Base-by-base conservation (phyloP, 2,888 invertebrate species). In the Lasioglossum leucozonium region DNA sequence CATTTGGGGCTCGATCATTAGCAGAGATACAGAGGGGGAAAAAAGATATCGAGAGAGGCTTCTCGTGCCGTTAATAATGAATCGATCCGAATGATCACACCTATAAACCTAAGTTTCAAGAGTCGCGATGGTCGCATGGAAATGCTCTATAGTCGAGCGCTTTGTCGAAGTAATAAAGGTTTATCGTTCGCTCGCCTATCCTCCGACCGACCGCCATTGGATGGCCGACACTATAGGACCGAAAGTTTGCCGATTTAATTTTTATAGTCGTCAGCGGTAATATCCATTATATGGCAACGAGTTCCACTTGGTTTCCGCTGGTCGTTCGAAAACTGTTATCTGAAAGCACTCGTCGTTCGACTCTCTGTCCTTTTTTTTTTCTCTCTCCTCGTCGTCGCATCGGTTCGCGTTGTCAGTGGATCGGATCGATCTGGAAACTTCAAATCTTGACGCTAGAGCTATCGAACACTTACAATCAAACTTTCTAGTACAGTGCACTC, bases 231-330 rank as follows among this genome's bases (percentile, higher is more conserved):
- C 77, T 87, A 74, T 74, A 75, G 77, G 77, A 16, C 81, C 78
- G 83, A 91, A 91, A 91, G 83, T 91, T 91, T 80, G 81, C 72
- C 91, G 87, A 91, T 91, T 89, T 91, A 91, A 91, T 91, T 91
- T 91, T 91, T 91, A 91, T 84, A 84, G 88, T 85, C 82, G 82
- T 82, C 89, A 84, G 81, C 78, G 65, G 86, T 88, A 86, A 90
- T 90, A 90, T 87, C 91, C 86, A 87, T 85, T 89, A 88, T 85
- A 73, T 40, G 83, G 72, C 78, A 80, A 79, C 84, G 87, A 87
- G 76, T 83, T 82, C 78, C 82, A 74, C 82, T 89, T 83, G 72
- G 79, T 79, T 81, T 78, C 75, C 77, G 74, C 55, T 75, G 79
- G 79, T 88, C 82, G 84, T 89, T 87, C 55, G 81, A 79, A 85